Base-by-base conservation (phyloP, 2,888 invertebrate genomes). In the Gnatocerus cornutus region DNA sequence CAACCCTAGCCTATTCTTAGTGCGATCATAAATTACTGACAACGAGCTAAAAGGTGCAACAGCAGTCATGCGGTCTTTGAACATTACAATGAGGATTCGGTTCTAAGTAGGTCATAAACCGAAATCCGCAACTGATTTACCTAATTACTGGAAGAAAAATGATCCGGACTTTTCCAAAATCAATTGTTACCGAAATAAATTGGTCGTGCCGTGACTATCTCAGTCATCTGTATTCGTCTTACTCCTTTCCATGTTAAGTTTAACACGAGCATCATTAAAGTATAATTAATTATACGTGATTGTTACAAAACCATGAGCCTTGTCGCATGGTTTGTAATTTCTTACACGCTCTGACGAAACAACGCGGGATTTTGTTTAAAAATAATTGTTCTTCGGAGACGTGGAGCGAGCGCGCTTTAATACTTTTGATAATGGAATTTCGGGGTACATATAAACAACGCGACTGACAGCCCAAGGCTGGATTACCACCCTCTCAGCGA, bases 401-500 rank as follows among this genome's bases (percentile, higher is more conserved):
- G 27, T 50, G 14, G 10, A 12, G 29, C 41, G 21, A 9, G 13
- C 43, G 41, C 27, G 52, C 13, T 65, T 45, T 65, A 65, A 65
- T 56, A 65, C 29, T 56, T 56, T 27, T 56, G 65, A 48, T 65
- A 68, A 59, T 33, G 52, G 66, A 56, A 64, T 61, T 62, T 50
- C 37, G 39, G 62, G 68, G 62, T 46, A 59, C 71, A 74, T 76
- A 76, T 74, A 70, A 75, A 73, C 72, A 73, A 64, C 69, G 74
- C 72, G 69, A 75, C 74, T 78, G 77, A 77, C 77, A 77, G 78
- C 77, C 73, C 69, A 59, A 75, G 75, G 77, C 75, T 78, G 80
- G 81, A 81, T 82, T 81, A 81, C 81, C 78, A 76, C 79, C 79
- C 80, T 81, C 80, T 80, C 80, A 78, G 78, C 79, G 80, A 75